Conservation (phyloP, 2,888 invertebrate species). For the Agriopis aurantiaria region DNA sequence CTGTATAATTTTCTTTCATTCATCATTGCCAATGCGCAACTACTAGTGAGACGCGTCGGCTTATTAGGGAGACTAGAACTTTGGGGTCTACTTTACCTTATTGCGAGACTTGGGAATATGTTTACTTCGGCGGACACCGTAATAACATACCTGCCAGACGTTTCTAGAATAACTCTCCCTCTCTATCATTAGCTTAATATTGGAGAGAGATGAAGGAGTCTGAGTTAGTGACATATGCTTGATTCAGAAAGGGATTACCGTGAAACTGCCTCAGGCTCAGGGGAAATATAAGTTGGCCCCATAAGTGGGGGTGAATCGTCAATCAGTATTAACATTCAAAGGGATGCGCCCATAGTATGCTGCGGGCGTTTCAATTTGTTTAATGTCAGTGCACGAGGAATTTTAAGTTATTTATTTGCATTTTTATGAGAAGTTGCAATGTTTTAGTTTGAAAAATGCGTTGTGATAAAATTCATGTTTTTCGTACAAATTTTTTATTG, state of each 20-base stretch:
- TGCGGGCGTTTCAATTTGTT: constrained; percentile 72
- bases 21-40: constrained; percentile 49
- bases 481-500: neutral
- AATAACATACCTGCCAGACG: constrained; percentile 48
- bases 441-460: constrained; percentile 7
- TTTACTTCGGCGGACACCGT: constrained; percentile 68
- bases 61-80: constrained; percentile 85
- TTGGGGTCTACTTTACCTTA: constrained; percentile 79
- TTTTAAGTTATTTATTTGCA: constrained; percentile 39
- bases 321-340: constrained; percentile 78
- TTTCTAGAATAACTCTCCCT: constrained; percentile 41
- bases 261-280: constrained; percentile 69
- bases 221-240: constrained; percentile 62
- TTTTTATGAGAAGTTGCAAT: constrained; percentile 27
- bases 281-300: constrained; percentile 78
- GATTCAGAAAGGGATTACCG: constrained; percentile 67
- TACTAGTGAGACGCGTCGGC: constrained; percentile 80
- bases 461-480: neutral
- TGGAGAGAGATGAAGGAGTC: constrained; percentile 57
- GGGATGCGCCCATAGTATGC: constrained; percentile 57
- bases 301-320: constrained; percentile 73
- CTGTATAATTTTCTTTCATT: neutral
- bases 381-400: constrained; percentile 55
- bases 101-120: constrained; percentile 76
- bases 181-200: constrained; percentile 51